Percentiles rank a stretch among this genome's conserved stretches.
phyloP scores from a whole-genome alignment of 2,113 vertebrate genomes.

The Mixornis gularis region DNA sequence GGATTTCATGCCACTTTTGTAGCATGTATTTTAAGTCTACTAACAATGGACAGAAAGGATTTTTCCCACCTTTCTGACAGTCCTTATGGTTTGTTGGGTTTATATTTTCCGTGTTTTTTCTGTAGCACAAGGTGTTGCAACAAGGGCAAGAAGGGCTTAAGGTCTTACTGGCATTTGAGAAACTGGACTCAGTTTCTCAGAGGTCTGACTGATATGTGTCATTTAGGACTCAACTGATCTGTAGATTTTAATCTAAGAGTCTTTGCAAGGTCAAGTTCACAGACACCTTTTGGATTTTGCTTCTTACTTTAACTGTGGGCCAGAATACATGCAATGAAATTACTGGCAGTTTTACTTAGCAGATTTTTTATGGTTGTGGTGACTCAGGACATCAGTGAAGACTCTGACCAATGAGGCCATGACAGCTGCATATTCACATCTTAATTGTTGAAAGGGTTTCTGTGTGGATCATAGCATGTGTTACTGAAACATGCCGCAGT shows the following conservation, averaged over 20 bases:
- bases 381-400: background rate
- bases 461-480: background rate
- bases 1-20: background rate
- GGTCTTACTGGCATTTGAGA: background rate
- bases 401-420: background rate
- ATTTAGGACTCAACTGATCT: background rate
- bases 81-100: background rate
- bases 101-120: background rate
- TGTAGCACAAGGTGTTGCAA: background rate
- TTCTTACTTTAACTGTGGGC: background rate
- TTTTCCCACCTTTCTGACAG: background rate
- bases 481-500: background rate
- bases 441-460: background rate
- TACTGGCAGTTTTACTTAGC: background rate
- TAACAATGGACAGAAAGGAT: background rate
- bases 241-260: background rate
- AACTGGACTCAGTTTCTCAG: background rate
- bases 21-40: background rate
- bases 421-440: background rate
- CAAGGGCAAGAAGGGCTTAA: background rate
- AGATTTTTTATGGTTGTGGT: background rate
- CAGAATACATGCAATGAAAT: background rate
- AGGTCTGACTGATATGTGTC: background rate
- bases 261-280: background rate
- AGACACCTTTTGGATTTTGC: background rate